Base-by-base conservation (phyloP, 2,797 vertebrate genomes). In the Phalloptychus januarius region DNA sequence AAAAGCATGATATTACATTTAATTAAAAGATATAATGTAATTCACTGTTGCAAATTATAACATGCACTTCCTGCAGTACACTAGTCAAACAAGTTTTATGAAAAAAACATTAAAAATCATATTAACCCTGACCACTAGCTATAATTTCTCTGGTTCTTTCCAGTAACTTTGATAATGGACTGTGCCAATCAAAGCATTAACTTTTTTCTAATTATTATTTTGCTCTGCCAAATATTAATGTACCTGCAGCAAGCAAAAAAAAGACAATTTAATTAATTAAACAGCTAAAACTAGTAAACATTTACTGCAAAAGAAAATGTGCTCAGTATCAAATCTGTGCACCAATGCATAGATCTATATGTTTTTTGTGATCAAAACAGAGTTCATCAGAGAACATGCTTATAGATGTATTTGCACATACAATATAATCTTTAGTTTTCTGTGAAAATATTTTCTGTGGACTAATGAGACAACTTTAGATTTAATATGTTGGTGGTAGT, bases 91-190 rank as follows among this genome's bases (percentile, higher is more conserved):
- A 18, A 16, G 28, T 1, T 6, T 5, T 40, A 25, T 31, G 31
- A 77, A 81, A 72, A 31, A 13, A 20, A 6, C 52, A 31, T 12
- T 0, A n/a, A 58, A 58, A 58, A 15, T 58, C 5, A 58, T n/a
- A 31, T 31, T 31, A 5, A 58, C 50, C 23, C 23, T 10, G 20
- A 25, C 50, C 50, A 52, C 23, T 10, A 54, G 23, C 23, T 54
- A 54, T n/a, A 54, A 10, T 54, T 54, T 54, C 8, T n/a, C 25
- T 13, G 1, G 28, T 61, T 48, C 56, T 16, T 28, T 73, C 72
- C 58, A 31, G 58, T 83, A 82, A 77, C 61, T 81, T 76, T 80
- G 13, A 75, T 84, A 73, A 87, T 18, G 25, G 75, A 87, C 79
- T 44, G 54, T 77, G 77, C 18, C 40, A 76, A 50, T 76, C 42